phyloP scores from a whole-genome alignment of 2,113 vertebrate species.

The Kryptolebias marmoratus region DNA sequence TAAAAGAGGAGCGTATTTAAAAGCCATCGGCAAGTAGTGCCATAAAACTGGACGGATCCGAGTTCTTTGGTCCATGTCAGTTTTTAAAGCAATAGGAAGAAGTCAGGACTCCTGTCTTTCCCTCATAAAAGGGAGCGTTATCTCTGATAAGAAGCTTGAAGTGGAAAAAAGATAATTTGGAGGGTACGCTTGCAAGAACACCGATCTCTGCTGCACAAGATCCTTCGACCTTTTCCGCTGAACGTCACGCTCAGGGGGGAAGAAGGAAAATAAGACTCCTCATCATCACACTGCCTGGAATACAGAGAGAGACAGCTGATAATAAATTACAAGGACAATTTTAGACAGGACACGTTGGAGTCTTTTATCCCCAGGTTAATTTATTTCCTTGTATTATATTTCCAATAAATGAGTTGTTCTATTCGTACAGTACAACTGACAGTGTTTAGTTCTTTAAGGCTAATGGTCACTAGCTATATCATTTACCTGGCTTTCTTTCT shows the following conservation, averaged over 20 bases:
- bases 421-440: conserved; percentile 77
- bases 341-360: conserved; percentile 18
- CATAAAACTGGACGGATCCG: conserved; percentile 51
- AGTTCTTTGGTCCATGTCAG: conserved; percentile 59
- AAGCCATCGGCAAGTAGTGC: conserved; percentile 72
- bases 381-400: conserved; percentile 84
- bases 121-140: conserved; percentile 5
- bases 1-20: conserved; percentile 54
- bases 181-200: conserved; percentile 13
- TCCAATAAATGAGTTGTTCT: conserved; percentile 78
- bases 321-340: conserved; percentile 46
- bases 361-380: conserved; percentile 63
- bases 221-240: conserved; percentile 30
- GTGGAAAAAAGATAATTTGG: conserved; percentile 14
- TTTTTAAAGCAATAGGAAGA: conserved; percentile 74
- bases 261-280: conserved; percentile 17
- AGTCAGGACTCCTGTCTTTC: conserved; percentile 32
- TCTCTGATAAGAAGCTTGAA: conserved; percentile 10
- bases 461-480: conserved; percentile 66
- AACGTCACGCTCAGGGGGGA: conserved; percentile 31
- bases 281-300: conserved; percentile 46
- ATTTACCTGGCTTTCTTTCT: conserved; percentile 76
- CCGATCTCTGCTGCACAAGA: conserved; percentile 41
- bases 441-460: conserved; percentile 76
- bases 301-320: conserved; percentile 41